Conservation (phyloP, 2,797 vertebrate species). For the Pangasius macronema region DNA sequence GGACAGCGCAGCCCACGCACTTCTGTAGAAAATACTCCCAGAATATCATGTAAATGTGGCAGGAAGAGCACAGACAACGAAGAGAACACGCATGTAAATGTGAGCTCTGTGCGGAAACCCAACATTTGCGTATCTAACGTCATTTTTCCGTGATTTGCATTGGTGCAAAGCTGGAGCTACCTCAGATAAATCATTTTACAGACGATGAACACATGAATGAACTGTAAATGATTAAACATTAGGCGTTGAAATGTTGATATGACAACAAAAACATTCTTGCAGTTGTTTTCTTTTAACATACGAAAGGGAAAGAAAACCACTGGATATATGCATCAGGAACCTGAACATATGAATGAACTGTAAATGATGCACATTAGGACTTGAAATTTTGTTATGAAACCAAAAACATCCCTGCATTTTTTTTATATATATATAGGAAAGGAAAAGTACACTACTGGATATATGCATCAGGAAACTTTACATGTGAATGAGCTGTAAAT, state of each 20-base stretch:
- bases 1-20: not conserved
- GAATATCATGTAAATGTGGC: slow-evolving; percentile 2
- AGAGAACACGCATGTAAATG: slow-evolving; percentile 27
- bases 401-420: too few relatives aligned
- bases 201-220: not conserved
- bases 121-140: slow-evolving; percentile 65
- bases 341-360: too few relatives aligned
- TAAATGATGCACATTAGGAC: too few relatives aligned
- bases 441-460: too few relatives aligned
- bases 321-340: not conserved
- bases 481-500: too few relatives aligned
- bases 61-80: slow-evolving; percentile 15
- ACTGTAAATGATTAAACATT: too few relatives aligned
- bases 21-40: not conserved
- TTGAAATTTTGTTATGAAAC: too few relatives aligned
- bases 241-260: not conserved
- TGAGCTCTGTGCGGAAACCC: slow-evolving; percentile 38
- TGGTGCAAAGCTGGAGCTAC: not conserved
- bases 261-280: not conserved
- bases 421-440: too few relatives aligned
- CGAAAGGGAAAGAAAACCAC: not conserved
- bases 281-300: not conserved
- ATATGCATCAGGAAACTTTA: not conserved
- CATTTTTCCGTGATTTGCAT: slow-evolving; percentile 64
- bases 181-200: not conserved